These are phyloP conservation scores for Papilio helenus DNA, from an alignment of 1,140 invertebrate species.

Conservation along the genomic window DNA sequence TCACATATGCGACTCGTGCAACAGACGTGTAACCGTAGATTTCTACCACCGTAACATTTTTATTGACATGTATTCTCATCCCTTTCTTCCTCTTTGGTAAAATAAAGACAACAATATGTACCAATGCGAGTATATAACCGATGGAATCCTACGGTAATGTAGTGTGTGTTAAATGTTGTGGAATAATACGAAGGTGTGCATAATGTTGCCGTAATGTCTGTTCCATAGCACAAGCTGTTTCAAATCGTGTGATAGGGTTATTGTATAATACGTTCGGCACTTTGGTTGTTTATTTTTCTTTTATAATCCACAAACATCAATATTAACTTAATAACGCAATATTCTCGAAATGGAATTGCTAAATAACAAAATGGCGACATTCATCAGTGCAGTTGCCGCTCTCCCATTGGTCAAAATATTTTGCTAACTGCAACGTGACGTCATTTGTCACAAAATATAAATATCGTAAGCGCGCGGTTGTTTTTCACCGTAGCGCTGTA, in stretches of 20 bases:
- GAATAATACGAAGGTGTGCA: conserved; percentile 36
- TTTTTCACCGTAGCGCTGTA: neutral
- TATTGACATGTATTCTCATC: too few relatives aligned
- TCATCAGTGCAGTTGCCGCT: too few relatives aligned
- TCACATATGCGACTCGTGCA: neutral
- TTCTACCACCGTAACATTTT: too few relatives aligned
- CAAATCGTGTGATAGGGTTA: neutral
- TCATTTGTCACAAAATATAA: neutral
- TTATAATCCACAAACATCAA: too few relatives aligned
- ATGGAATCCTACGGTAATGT: neutral
- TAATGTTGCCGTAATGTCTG: conserved; percentile 25
- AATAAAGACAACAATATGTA: too few relatives aligned
- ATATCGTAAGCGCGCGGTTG: neutral
- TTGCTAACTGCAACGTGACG: neutral
- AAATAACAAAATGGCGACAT: too few relatives aligned
- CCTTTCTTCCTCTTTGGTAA: too few relatives aligned
- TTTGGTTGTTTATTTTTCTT: neutral
- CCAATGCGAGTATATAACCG: too few relatives aligned
- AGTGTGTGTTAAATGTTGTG: conserved; percentile 25
- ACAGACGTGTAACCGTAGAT: conserved; percentile 14
- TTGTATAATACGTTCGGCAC: neutral
- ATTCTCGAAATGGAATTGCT: too few relatives aligned
- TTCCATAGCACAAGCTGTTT: conserved; percentile 19
- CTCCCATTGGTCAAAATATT: too few relatives aligned
- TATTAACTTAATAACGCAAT: too few relatives aligned